Evolutionary conservation across 2,888 invertebrate species (phyloP), one percentile per base, ranked within the genome.

Genomic region (Acronicta aceris): DNA sequence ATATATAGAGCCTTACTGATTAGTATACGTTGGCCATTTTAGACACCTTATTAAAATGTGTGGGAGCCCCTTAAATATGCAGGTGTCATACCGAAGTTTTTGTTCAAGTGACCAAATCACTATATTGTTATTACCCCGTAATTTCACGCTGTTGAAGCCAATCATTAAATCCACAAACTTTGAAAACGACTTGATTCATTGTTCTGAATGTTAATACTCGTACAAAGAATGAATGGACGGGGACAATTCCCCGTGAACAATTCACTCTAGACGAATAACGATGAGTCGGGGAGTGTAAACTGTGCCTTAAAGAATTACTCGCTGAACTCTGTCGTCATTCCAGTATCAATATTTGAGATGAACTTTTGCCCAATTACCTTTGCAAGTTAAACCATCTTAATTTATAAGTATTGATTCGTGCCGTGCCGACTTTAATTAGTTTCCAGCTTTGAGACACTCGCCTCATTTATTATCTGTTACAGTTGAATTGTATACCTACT

Each of bases 381-480:
- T 82, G 89, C 87, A 85, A 92, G 88, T 89, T 89, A 85, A 88
- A 89, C 85, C 86, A 84, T 91, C 90, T 91, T 91, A 89, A 92
- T 92, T 91, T 89, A 88, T 88, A 90, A 90, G 90, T 91, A 94
- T 94, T 89, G 92, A 91, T 92, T 91, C 85, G 85, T 83, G 83
- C 81, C 82, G 84, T 79, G 58, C 75, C 84, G 84, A 91, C 86
- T 93, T 93, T 91, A 94, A 94, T 94, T 93, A 92, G 92, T 92
- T 94, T 86, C 83, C 77, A 87, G 86, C 84, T 89, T 85, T 84
- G 86, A 87, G 85, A 85, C 82, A 83, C 82, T 82, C 79, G 81
- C 75, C 85, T 90, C 88, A 90, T 92, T 92, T 91, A 89, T 91
- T 88, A 89, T 88, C 87, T 83, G 81, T 85, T 72, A 83, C 82